phyloP scores from a whole-genome alignment of 2,888 invertebrate genomes.

The Andrena minutula region DNA sequence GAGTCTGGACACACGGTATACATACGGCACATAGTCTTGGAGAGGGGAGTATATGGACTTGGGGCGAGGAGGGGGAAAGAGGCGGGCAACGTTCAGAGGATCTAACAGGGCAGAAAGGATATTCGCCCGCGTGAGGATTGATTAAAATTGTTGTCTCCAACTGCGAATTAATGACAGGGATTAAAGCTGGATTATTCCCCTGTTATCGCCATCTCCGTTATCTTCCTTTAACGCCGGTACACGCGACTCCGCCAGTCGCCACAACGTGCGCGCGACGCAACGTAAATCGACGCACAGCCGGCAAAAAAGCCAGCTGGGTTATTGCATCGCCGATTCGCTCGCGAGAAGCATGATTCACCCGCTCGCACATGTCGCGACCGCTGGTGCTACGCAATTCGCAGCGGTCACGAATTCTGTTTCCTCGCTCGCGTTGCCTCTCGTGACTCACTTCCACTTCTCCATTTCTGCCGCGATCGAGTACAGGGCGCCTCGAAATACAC shows the following conservation, averaged over 20 bases:
- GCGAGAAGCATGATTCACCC: conserved; percentile 48
- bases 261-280: conserved; percentile 10
- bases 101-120: background rate
- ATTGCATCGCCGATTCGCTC: conserved; percentile 52
- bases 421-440: conserved; percentile 7
- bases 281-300: conserved; percentile 15
- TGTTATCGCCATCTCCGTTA: conserved; percentile 11
- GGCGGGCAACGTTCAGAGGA: background rate
- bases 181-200: background rate
- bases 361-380: conserved; percentile 6
- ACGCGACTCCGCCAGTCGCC: conserved; percentile 7
- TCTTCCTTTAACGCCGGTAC: background rate
- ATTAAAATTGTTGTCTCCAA: background rate
- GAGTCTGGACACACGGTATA: conserved; percentile 2
- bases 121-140: background rate
- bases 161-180: background rate
- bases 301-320: conserved; percentile 46
- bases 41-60: background rate
- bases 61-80: background rate
- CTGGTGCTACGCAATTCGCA: conserved; percentile 46
- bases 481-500: background rate
- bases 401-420: conserved; percentile 38
- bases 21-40: background rate
- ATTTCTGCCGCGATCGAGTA: no score
- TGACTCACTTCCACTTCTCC: conserved; percentile 25